Evolutionary conservation across 2,113 vertebrate genomes (phyloP), one percentile per base, ranked within the genome.

Genomic region (Australoheros scitulus): DNA sequence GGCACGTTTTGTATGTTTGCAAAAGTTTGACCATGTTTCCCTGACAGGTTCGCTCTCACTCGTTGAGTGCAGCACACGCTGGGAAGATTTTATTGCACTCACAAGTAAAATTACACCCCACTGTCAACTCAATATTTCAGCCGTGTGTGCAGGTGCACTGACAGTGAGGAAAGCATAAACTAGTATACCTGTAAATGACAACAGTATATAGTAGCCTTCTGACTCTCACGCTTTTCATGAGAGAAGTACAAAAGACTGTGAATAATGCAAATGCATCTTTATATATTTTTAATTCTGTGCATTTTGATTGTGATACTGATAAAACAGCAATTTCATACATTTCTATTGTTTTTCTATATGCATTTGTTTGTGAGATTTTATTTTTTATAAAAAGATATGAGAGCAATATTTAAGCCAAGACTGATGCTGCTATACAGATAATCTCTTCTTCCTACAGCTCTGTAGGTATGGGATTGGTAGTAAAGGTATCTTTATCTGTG

Each of bases 251-350:
- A 52, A 41, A 55, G 8, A 20, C 18, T 57, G n/a, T 11, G 9
- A 57, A 55, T 18, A 18, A 56, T 9, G 10, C 52, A 4, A 56
- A n/a, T n/a, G 3, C 20, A n/a, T n/a, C 20, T 55, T 9, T 56
- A 38, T 22, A 11, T 7, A 34, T 7, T 26, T 47, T 68, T 0
- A 29, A 18, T 68, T 68, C 22, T 26, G 47, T 47, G 41, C 24
- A 50, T 52, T 0, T 50, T 32, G 52, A n/a, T n/a, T 10, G 8
- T 24, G 2, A 52, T 3, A 52, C 17, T 0, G 3, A 70, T 50
- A 29, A 29, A 43, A 70, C 11, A 50, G 11, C 3, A 47, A 68
- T 26, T 47, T 36, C 14, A 47, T 43, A 47, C 24, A 26, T 0
- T 26, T 65, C 15, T 65, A 8, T 47, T 65, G 0, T 6, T 29